phyloP scores from a whole-genome alignment of 1,140 invertebrate genomes.

The Cydia splendana region DNA sequence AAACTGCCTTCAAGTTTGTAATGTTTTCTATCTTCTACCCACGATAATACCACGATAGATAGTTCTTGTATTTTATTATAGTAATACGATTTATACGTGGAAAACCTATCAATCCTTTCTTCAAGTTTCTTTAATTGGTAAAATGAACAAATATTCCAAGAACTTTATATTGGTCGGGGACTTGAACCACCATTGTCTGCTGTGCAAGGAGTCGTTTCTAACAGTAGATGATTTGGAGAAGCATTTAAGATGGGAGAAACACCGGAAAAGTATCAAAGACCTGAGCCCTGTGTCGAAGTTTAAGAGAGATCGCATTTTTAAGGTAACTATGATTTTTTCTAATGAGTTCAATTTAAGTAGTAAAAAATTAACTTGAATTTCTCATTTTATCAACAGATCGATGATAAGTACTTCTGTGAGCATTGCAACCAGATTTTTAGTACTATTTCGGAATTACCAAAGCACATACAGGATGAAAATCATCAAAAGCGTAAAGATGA shows the following conservation, averaged over 20 bases:
- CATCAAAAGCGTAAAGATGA: slow-evolving; percentile 44
- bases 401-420: slow-evolving; percentile 53
- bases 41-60: not conserved
- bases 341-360: no score
- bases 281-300: slow-evolving; percentile 45
- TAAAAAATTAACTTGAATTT: slow-evolving; percentile 1
- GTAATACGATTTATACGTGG: not conserved
- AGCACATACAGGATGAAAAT: slow-evolving; percentile 40
- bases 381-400: slow-evolving; percentile 44
- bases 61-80: not conserved
- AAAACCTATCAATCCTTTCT: not conserved
- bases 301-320: slow-evolving; percentile 54
- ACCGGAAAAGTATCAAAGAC: slow-evolving; percentile 48
- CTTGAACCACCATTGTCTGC: slow-evolving; percentile 52
- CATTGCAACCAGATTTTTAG: slow-evolving; percentile 46
- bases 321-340: slow-evolving; percentile 42
- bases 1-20: not conserved
- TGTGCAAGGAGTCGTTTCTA: slow-evolving; percentile 54
- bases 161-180: slow-evolving; percentile 61
- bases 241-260: slow-evolving; percentile 59
- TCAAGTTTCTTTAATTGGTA: not conserved
- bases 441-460: slow-evolving; percentile 20
- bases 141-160: slow-evolving; percentile 55
- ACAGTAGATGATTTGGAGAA: slow-evolving; percentile 48
- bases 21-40: slow-evolving; percentile 3